Evolutionary conservation across 2,113 vertebrate species (phyloP).

Genomic region (Scolopax mira): DNA sequence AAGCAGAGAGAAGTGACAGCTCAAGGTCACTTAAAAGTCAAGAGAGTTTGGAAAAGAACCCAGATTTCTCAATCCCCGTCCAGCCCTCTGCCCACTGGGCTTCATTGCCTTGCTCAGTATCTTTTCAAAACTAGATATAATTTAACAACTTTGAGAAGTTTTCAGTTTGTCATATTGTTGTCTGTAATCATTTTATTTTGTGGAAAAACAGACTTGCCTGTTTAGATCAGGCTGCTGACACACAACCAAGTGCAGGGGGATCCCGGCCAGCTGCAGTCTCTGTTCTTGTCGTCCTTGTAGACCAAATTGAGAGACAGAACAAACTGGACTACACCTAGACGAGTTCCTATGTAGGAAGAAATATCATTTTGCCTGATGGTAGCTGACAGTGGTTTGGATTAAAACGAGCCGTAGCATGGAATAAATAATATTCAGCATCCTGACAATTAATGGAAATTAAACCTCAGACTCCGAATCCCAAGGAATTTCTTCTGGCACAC

Average conservation of each 20-base stretch:
- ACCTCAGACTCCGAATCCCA: not conserved
- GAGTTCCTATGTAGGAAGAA: not conserved
- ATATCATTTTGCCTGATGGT: not conserved
- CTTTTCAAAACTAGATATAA: not conserved
- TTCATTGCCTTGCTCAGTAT: not conserved
- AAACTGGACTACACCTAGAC: not conserved
- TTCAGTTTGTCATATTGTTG: not conserved
- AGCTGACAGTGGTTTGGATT: not conserved
- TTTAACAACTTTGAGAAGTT: not conserved
- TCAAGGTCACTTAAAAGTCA: slow-evolving; percentile 41
- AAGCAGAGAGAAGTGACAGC: slow-evolving; percentile 4
- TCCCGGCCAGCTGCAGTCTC: not conserved
- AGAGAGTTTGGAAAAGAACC: slow-evolving; percentile 3
- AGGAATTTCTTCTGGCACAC: not conserved
- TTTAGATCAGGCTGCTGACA: not conserved
- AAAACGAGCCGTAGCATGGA: not conserved
- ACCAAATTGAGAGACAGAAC: not conserved
- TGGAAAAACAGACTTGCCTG: not conserved
- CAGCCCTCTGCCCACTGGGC: slow-evolving; percentile 5
- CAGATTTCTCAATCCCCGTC: slow-evolving; percentile 33
- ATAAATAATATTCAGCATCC: slow-evolving; percentile 7
- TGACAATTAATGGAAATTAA: not conserved
- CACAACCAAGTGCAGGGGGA: not conserved
- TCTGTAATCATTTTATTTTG: not conserved
- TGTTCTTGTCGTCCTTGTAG: not conserved